Evolutionary conservation across 2,888 invertebrate genomes (phyloP).

Genomic region (Euplagia quadripunctaria): DNA sequence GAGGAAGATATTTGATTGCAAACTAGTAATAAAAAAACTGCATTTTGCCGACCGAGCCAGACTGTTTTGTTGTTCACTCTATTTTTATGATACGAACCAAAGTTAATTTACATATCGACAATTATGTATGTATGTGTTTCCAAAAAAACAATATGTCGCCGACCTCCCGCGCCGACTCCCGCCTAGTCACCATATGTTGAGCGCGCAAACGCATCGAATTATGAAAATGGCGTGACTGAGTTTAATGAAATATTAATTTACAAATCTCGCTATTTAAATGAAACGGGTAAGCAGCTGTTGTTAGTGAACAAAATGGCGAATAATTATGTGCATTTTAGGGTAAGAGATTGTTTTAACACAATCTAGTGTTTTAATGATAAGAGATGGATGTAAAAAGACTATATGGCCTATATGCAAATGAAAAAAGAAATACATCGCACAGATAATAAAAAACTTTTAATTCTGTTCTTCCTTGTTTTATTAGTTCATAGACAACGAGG

Average conservation of each 20-base stretch:
- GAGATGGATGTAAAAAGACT: too few relatives aligned
- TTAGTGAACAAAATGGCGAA: not conserved
- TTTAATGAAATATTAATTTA: constrained; percentile 53
- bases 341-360: constrained; percentile 1
- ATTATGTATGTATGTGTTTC: not conserved
- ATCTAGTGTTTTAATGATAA: too few relatives aligned
- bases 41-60: not conserved
- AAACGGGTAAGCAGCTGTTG: constrained; percentile 19
- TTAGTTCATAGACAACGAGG: too few relatives aligned
- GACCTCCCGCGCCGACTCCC: constrained; percentile 51
- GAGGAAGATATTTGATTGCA: too few relatives aligned
- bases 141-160: constrained; percentile 28
- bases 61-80: not conserved
- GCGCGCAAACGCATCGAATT: constrained; percentile 45
- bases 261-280: constrained; percentile 20
- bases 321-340: not conserved
- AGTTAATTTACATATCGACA: not conserved
- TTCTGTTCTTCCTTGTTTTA: too few relatives aligned
- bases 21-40: not conserved
- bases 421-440: too few relatives aligned
- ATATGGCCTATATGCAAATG: too few relatives aligned
- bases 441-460: too few relatives aligned
- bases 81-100: not conserved
- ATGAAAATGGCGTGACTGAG: constrained; percentile 52
- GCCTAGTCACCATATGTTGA: constrained; percentile 43